Percentiles rank a stretch among this genome's conserved stretches.
Evolutionary conservation across 2,113 vertebrate genomes (phyloP).

Genomic region (Eulemur rufifrons): DNA sequence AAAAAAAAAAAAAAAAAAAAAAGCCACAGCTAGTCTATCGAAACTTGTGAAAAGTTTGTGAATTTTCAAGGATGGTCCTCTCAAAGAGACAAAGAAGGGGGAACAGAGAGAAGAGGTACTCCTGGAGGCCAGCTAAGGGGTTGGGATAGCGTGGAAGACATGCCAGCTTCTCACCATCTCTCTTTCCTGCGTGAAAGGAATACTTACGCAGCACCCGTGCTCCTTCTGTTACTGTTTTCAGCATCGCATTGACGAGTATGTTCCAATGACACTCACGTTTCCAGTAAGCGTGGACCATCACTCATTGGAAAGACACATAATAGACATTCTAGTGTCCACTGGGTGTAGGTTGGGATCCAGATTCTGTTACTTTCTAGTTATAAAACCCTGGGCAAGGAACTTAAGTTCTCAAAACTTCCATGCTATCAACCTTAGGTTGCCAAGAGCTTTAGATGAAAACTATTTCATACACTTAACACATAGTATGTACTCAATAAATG

Average conservation of each 20-base stretch:
- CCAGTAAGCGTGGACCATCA: not conserved
- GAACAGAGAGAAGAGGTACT: no score
- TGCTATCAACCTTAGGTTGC: not conserved
- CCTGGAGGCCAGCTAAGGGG: not conserved
- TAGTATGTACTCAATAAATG: not conserved
- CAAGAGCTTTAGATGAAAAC: not conserved
- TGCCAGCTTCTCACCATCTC: not conserved
- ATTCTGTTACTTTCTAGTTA: not conserved
- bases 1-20: not conserved
- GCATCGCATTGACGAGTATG: not conserved
- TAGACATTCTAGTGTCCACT: not conserved
- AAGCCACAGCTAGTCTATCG: not conserved
- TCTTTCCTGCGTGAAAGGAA: not conserved
- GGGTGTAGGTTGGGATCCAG: not conserved
- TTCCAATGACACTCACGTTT: not conserved
- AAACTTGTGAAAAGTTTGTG: constrained; percentile 32
- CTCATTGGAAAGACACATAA: not conserved
- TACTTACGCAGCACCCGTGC: rapidly evolving
- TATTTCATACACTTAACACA: not conserved
- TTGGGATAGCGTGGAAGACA: not conserved
- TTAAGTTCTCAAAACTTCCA: not conserved
- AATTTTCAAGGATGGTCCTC: not conserved
- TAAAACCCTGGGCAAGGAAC: not conserved
- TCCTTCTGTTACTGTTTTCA: not conserved
- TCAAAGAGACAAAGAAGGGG: not conserved